Conservation (phyloP, 1,140 invertebrate species). For the Luehdorfia chinensis region DNA sequence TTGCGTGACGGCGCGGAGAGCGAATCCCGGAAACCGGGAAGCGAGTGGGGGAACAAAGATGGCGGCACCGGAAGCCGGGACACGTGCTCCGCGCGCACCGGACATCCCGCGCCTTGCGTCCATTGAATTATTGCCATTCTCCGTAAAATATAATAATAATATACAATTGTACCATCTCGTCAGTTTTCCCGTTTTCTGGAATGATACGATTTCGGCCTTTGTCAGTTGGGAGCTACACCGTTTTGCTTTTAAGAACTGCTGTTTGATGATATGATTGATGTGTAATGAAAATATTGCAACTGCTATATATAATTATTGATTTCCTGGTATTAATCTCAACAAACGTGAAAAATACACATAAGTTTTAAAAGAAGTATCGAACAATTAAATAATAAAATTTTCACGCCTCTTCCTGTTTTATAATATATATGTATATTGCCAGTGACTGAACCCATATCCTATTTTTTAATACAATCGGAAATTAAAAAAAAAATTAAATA, state of each 20-base stretch:
- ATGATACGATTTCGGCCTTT: constrained; percentile 4
- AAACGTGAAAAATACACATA: too few species aligned
- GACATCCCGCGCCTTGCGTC: constrained; percentile 52
- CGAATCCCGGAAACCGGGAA: constrained; percentile 42
- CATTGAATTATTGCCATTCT: constrained; percentile 64
- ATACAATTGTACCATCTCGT: constrained; percentile 8
- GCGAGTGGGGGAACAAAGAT: constrained; percentile 56
- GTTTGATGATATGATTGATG: constrained; percentile 2
- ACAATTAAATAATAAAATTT: neutral
- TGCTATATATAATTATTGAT: neutral
- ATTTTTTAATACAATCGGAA: too few species aligned
- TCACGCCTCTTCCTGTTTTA: neutral
- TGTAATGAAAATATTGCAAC: neutral
- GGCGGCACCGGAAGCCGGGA: constrained; percentile 62
- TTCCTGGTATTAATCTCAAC: too few species aligned
- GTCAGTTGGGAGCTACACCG: neutral
- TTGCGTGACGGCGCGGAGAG: constrained; percentile 41
- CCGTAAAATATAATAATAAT: constrained; percentile 32
- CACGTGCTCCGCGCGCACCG: constrained; percentile 65
- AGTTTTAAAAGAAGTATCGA: neutral
- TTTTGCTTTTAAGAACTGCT: constrained; percentile 12
- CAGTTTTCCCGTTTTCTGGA: neutral
- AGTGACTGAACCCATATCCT: too few species aligned
- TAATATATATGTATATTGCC: neutral
- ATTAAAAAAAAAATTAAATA: neutral